Evolutionary conservation across 2,888 invertebrate genomes (phyloP).

Genomic region (Imbricaverruca yamaguchii): DNA sequence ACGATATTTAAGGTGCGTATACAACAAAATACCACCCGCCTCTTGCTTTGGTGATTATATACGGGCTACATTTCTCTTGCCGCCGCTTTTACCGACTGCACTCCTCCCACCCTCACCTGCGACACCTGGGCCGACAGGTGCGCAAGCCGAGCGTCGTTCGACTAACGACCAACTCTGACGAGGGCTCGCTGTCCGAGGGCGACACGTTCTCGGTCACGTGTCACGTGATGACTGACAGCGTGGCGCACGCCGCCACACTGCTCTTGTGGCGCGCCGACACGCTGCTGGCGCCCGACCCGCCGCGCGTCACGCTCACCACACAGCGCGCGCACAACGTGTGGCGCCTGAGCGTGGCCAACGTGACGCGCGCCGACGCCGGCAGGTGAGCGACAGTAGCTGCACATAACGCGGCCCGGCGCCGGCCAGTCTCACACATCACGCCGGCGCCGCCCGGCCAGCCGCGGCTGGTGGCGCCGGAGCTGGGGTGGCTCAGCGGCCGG

Average conservation of each 20-base stretch:
- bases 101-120: too few species aligned
- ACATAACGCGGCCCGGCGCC: too few species aligned
- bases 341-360: not conserved
- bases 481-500: too few species aligned
- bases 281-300: not conserved
- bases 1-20: too few species aligned
- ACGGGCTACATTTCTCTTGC: not conserved
- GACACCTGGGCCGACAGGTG: not conserved
- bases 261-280: not conserved
- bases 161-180: not conserved
- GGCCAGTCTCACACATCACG: too few species aligned
- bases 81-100: not conserved
- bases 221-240: slow-evolving; percentile 7
- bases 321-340: not conserved
- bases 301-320: slow-evolving; percentile 10
- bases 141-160: not conserved
- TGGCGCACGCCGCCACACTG: not conserved
- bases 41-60: too few species aligned
- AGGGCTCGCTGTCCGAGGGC: not conserved
- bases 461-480: too few species aligned
- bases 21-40: too few species aligned
- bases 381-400: not conserved
- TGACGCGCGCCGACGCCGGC: slow-evolving; percentile 14
- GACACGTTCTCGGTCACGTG: not conserved
- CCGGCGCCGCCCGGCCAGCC: too few species aligned